Evolutionary conservation across 2,797 vertebrate genomes (phyloP).

Genomic region (Alectoris magna): DNA sequence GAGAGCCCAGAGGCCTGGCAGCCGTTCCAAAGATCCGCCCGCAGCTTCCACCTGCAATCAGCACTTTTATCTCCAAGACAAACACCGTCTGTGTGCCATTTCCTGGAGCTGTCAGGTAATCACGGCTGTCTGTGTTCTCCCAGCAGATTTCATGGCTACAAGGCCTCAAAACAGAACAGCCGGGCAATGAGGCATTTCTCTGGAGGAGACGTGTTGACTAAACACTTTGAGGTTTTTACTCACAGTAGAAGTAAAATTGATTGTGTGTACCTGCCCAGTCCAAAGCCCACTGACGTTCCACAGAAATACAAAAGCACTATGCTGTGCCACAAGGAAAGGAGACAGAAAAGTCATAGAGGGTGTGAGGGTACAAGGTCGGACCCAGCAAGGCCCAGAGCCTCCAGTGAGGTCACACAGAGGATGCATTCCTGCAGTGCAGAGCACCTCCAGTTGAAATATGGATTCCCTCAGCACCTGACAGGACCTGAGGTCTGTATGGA

Average conservation of each 20-base stretch:
- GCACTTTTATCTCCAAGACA: slow-evolving; percentile 9
- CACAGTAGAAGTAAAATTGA: not conserved
- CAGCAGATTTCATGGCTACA: slow-evolving; percentile 54
- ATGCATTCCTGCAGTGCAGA: not conserved
- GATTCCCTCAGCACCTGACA: not conserved
- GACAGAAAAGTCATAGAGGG: not conserved
- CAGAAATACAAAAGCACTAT: not conserved
- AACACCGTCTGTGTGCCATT: not conserved
- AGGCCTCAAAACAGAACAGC: slow-evolving; percentile 44
- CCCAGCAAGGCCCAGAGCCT: not conserved
- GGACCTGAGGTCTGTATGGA: not conserved
- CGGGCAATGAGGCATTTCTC: slow-evolving; percentile 4
- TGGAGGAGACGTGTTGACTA: slow-evolving; percentile 31
- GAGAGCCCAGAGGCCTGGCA: not conserved
- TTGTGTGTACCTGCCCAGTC: not conserved
- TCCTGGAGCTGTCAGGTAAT: slow-evolving; percentile 57
- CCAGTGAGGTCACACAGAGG: not conserved
- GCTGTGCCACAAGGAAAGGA: not conserved
- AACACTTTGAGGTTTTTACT: slow-evolving; percentile 31
- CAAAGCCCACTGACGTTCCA: not conserved
- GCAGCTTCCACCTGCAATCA: slow-evolving; percentile 14
- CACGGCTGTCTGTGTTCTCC: slow-evolving; percentile 49
- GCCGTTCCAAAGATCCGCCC: slow-evolving; percentile 15
- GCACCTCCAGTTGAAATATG: not conserved
- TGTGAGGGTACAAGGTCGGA: not conserved